phyloP scores from a whole-genome alignment of 2,888 invertebrate genomes.

The Bugulina stolonifera region DNA sequence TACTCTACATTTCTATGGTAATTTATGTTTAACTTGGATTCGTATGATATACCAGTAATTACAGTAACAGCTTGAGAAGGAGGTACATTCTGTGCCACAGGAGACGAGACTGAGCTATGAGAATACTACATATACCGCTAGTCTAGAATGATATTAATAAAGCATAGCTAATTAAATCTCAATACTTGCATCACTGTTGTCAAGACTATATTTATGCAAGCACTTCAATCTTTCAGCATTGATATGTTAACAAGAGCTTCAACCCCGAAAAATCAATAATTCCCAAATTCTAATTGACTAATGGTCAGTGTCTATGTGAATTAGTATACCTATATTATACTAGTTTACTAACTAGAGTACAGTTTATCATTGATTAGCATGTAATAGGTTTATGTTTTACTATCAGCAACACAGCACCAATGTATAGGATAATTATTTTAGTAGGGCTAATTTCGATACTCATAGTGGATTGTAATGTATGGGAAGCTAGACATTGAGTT shows the following conservation, averaged over 20 bases:
- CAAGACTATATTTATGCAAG: slow-evolving; percentile 24
- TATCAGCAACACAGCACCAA: neutral
- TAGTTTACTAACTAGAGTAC: neutral
- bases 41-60: too few relatives aligned
- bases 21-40: too few relatives aligned
- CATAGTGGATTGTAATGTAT: too few relatives aligned
- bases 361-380: neutral
- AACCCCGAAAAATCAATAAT: slow-evolving; percentile 26
- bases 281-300: slow-evolving; percentile 27
- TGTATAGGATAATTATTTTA: too few relatives aligned
- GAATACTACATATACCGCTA: too few relatives aligned
- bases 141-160: too few relatives aligned
- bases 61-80: too few relatives aligned
- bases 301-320: slow-evolving; percentile 7
- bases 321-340: slow-evolving; percentile 8
- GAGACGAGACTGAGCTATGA: too few relatives aligned
- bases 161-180: slow-evolving; percentile 17
- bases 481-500: too few relatives aligned
- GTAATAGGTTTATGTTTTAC: neutral
- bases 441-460: too few relatives aligned
- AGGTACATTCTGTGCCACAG: too few relatives aligned
- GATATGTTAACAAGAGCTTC: slow-evolving; percentile 26
- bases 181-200: slow-evolving; percentile 23
- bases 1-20: too few relatives aligned
- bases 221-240: slow-evolving; percentile 26